Conservation (phyloP, 2,888 invertebrate species). For the Esperia sulphurella region DNA sequence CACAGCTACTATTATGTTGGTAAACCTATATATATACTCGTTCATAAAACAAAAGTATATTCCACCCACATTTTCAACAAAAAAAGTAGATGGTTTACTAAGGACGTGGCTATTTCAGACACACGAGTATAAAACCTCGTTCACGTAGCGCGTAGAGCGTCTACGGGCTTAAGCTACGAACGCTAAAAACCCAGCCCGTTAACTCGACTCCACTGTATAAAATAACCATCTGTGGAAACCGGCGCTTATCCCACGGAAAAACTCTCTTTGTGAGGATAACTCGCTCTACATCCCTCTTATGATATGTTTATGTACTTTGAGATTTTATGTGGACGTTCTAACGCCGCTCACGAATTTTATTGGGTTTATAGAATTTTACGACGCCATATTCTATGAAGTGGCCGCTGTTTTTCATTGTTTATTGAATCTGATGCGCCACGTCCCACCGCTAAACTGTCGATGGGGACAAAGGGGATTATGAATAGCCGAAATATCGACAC, state of each 20-base stretch:
- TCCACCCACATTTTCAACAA: neutral
- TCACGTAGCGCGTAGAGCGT: conserved; percentile 6
- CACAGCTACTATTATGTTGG: no score
- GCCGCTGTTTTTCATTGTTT: conserved; percentile 74
- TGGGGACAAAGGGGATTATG: conserved; percentile 23
- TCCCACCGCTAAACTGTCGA: conserved; percentile 38
- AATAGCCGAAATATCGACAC: neutral
- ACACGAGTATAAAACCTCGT: neutral
- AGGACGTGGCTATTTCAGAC: neutral
- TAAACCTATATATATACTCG: no score
- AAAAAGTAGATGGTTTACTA: neutral
- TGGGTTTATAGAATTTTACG: conserved; percentile 78
- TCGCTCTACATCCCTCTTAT: conserved; percentile 72
- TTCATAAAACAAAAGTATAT: no score
- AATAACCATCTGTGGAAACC: conserved; percentile 75
- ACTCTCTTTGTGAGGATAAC: conserved; percentile 74
- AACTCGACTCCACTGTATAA: conserved; percentile 72
- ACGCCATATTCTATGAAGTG: conserved; percentile 64
- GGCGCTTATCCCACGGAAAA: conserved; percentile 69
- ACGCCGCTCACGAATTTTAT: conserved; percentile 77
- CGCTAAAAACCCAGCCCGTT: conserved; percentile 56
- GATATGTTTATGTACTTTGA: conserved; percentile 79
- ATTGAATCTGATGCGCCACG: conserved; percentile 60
- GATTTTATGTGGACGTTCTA: conserved; percentile 78
- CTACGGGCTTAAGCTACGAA: conserved; percentile 16